These are phyloP conservation scores for Glyphotaelius pellucidus DNA, from an alignment of 2,888 invertebrate species.

Conservation along the genomic window DNA sequence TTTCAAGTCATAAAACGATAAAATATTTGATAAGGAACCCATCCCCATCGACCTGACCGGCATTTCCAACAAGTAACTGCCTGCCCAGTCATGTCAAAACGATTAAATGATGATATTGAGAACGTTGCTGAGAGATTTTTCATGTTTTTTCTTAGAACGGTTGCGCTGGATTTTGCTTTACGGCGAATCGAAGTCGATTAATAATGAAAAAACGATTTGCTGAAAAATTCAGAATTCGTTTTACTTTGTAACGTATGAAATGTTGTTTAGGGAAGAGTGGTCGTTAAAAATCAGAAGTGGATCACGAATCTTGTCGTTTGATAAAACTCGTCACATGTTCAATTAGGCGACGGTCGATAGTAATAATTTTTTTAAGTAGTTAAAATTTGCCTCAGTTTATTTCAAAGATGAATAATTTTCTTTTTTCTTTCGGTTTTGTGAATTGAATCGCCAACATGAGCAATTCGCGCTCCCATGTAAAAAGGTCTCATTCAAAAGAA, in stretches of 20 bases:
- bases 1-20: neutral
- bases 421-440: too few species aligned
- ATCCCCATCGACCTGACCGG: neutral
- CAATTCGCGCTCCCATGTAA: too few species aligned
- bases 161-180: constrained; percentile 4
- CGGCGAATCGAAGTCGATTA: neutral
- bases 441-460: too few species aligned
- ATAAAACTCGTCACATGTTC: neutral
- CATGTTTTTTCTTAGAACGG: constrained; percentile 11
- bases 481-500: too few species aligned
- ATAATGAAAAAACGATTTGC: neutral
- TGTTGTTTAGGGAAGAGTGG: neutral
- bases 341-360: neutral
- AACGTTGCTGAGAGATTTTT: neutral
- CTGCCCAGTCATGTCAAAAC: neutral
- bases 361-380: too few species aligned
- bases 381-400: too few species aligned
- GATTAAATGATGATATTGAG: neutral
- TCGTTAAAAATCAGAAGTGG: neutral
- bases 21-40: neutral
- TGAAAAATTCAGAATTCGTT: neutral
- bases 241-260: neutral
- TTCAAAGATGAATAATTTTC: too few species aligned
- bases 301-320: neutral
- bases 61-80: neutral